These are phyloP conservation scores for Acheta domesticus DNA, from an alignment of 2,888 invertebrate genomes.

Conservation along the genomic window DNA sequence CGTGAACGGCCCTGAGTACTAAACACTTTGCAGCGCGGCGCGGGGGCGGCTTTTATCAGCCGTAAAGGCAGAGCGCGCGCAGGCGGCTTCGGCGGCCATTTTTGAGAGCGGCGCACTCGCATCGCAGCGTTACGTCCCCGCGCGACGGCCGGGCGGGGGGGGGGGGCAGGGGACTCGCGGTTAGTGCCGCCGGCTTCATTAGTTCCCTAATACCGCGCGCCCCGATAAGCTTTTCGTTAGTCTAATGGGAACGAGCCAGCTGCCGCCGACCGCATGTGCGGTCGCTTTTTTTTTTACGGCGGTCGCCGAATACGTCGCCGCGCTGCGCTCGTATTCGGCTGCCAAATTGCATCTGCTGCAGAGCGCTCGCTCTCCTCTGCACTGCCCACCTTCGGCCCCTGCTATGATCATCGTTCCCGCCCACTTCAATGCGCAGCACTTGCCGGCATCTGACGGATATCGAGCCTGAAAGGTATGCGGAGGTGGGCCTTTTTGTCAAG, in stretches of 20 bases:
- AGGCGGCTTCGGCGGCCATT: no score
- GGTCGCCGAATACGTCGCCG: background rate
- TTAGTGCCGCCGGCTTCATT: background rate
- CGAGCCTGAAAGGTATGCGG: no score
- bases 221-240: conserved; percentile 18
- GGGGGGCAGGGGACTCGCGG: background rate
- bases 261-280: conserved; percentile 5
- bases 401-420: no score
- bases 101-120: no score
- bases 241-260: conserved; percentile 9
- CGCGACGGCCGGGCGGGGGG: no score
- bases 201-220: background rate
- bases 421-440: no score
- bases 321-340: background rate
- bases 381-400: no score
- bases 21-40: no score
- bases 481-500: no score
- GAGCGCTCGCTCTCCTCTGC: background rate
- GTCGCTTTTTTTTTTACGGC: conserved; percentile 3
- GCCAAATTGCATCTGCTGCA: conserved; percentile 1
- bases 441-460: no score
- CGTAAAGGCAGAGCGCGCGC: background rate
- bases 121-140: no score
- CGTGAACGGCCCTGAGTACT: no score
- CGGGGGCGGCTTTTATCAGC: background rate